Base-by-base conservation (phyloP, 2,888 invertebrate genomes). In the Cheiracanthium punctorium region DNA sequence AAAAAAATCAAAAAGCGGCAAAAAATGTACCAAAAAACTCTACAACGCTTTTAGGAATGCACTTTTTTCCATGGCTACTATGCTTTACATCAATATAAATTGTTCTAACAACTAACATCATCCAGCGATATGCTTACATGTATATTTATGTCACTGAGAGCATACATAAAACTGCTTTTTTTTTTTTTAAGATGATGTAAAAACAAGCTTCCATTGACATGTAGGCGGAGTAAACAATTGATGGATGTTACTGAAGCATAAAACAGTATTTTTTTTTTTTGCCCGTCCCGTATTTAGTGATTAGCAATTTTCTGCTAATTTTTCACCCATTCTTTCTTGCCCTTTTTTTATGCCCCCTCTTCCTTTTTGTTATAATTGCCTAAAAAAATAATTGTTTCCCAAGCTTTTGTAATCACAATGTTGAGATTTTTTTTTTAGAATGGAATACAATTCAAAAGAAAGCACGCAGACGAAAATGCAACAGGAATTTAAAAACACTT, bases 231-330 rank as follows among this genome's bases (percentile, higher is more conserved):
- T 32, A 52, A 41, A 80, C 73, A 85, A 85, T 79, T 79, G 84
- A 85, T 85, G 48, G 70, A 79, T 79, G 84, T 70, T 75, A 32
- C 41, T 74, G 74, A 76, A 76, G 74, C 69, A 77, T 33, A 65
- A 70, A 79, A 79, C 67, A 52, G 52, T 58, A 37, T 70, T 69
- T 74, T 77, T 74, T 73, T 64, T 70, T 74, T 70, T 74, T 58
- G 37, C 58, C 24, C 32, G 37, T 41, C 24, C 32, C 20, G 30
- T 82, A 71, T 82, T 76, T 48, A 71, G 71, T 43, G 67, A 74
- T 79, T 82, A 73, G 77, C 74, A 69, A 74, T 79, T 82, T 85
- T 71, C 74, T 77, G 77, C 64, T 82, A 75, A 82, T 82, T 80
- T 72, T 43, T 71, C 76, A 70, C 75, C 52, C 69, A 52, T 81